Base-by-base conservation (phyloP, 2,113 vertebrate genomes). In the Holacanthus passer region DNA sequence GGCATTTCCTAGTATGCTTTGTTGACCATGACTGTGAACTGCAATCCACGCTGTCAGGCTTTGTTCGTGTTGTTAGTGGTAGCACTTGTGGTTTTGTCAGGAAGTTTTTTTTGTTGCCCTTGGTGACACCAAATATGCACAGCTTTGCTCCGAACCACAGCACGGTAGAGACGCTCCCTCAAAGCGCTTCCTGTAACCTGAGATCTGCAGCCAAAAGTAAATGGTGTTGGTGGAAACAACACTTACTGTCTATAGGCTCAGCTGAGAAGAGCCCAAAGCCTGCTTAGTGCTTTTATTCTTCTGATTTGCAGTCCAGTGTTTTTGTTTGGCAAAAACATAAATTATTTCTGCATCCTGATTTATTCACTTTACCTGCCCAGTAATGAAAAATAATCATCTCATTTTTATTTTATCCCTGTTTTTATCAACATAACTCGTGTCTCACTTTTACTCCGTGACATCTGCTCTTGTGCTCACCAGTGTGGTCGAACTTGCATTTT, bases 141-240 rank as follows among this genome's bases (percentile, higher is more conserved):
- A 68, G 70, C 82, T 86, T 79, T 72, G 24, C 81, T 75, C 32
- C 45, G 78, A 84, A 91, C 92, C 85, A 29, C 86, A 86, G 81
- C 84, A 39, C 76, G 66, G 87, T 58, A 65, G 77, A 79, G 82
- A 88, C 56, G 82, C 90, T 88, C 80, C 77, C 77, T 90, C 70
- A 58, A 74, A 91, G 87, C 43, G 22, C 71, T 92, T 92, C 89
- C 84, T 92, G 92, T 94, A 92, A 93, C 88, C 68, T 70, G 92
- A 94, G 91, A 91, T 81, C 47, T 76, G 41, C 60, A 66, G 73
- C 69, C 73, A 65, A 77, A 81, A 80, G 72, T 80, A 72, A 87
- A 81, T 14, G 67, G 83, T 82, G 79, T 32, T 27, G 39, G 69
- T 86, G 89, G 82, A 92, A 87, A 81, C 83, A 87, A 79, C 83